Percentiles rank a stretch among this genome's conserved stretches.
phyloP scores from a whole-genome alignment of 1,140 invertebrate species.

The Chlorops oryzae region DNA sequence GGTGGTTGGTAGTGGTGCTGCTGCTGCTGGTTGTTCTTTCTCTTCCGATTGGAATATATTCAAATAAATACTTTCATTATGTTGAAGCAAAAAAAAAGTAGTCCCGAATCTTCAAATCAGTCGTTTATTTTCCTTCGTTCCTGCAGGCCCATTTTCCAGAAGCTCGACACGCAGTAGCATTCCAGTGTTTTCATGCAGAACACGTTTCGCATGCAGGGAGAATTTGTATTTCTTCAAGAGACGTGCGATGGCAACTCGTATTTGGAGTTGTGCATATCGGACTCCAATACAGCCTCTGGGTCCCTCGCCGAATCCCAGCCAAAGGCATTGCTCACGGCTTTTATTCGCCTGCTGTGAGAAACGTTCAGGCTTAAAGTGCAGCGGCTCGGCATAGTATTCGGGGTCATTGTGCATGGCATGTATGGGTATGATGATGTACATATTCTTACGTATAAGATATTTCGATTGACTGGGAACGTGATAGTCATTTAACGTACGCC shows the following conservation, averaged over 20 bases:
- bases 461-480: slow-evolving; percentile 46
- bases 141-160: no score
- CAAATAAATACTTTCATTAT: no score
- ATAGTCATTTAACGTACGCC: slow-evolving; percentile 45
- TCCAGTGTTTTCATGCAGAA: no score
- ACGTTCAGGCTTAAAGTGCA: slow-evolving; percentile 60
- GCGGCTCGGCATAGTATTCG: slow-evolving; percentile 56
- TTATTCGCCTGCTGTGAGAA: slow-evolving; percentile 54
- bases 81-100: no score
- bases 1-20: no score
- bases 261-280: slow-evolving; percentile 58
- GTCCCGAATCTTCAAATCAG: no score
- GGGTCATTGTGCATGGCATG: slow-evolving; percentile 48
- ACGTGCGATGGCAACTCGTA: slow-evolving; percentile 52
- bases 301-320: slow-evolving; percentile 57
- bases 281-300: slow-evolving; percentile 50
- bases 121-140: no score
- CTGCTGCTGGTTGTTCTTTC: no score
- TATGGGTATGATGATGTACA: slow-evolving; percentile 42
- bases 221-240: no score
- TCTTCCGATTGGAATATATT: no score
- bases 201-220: no score
- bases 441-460: slow-evolving; percentile 41
- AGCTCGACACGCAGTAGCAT: no score
- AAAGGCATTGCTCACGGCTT: slow-evolving; percentile 48